Percentiles rank a stretch among this genome's conserved stretches.
Evolutionary conservation across 2,113 vertebrate species (phyloP).

Genomic region (Apaloderma vittatum): DNA sequence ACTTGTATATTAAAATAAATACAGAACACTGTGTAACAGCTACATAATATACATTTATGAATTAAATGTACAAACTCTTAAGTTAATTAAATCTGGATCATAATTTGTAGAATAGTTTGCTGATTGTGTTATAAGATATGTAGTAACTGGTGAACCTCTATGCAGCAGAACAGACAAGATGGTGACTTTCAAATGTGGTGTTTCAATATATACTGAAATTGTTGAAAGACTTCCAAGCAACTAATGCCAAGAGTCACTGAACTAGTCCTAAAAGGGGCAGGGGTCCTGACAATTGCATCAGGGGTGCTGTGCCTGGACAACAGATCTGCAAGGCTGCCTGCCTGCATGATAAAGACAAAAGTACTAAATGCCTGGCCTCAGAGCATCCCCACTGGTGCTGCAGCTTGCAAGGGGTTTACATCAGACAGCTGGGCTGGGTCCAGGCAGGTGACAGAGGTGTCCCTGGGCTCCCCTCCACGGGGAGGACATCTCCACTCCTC

Average conservation of each 20-base stretch:
- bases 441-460: not conserved
- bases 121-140: not conserved
- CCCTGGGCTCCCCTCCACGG: constrained; percentile 4
- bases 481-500: constrained; percentile 28
- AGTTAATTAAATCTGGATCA: not conserved
- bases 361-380: not conserved
- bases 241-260: not conserved
- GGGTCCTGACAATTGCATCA: not conserved
- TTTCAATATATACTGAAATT: not conserved
- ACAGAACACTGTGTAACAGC: not conserved
- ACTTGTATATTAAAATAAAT: not conserved
- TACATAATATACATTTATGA: not conserved
- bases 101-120: not conserved
- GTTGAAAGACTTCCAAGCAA: not conserved
- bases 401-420: not conserved
- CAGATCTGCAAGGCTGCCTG: not conserved
- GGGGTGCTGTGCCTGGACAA: not conserved
- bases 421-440: not conserved
- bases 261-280: not conserved
- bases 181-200: not conserved
- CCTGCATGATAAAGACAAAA: not conserved
- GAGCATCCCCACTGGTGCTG: not conserved
- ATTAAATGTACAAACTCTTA: not conserved
- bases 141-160: not conserved
- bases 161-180: not conserved